Conservation (phyloP, 2,888 invertebrate species). For the Chrysolina oricalcia region DNA sequence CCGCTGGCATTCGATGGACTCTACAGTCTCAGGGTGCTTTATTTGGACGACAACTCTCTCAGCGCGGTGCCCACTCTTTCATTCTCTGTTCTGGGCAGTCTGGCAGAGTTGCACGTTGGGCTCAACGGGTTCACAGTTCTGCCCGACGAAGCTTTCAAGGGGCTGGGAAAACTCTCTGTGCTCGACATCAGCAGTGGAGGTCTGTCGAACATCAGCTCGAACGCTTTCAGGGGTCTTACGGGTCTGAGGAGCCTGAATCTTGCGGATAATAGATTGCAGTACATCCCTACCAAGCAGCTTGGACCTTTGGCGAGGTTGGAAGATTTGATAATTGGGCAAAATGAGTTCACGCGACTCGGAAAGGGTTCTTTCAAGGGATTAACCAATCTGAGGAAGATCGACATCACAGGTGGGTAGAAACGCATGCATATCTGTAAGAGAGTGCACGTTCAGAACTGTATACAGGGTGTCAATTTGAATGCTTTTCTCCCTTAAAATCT, state of each 20-base stretch:
- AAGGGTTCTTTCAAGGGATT: conserved; percentile 86
- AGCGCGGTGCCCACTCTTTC: conserved; percentile 84
- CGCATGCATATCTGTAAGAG: too few relatives aligned
- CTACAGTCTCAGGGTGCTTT: conserved; percentile 83
- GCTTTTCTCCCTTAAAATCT: too few relatives aligned
- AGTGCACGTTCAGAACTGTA: too few relatives aligned
- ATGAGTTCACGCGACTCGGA: conserved; percentile 82
- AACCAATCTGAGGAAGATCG: conserved; percentile 83
- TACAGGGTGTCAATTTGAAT: too few relatives aligned
- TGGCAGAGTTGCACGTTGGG: conserved; percentile 90
- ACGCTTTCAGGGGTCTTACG: conserved; percentile 84
- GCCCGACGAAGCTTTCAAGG: conserved; percentile 85
- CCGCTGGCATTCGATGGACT: conserved; percentile 85
- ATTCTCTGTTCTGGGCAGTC: conserved; percentile 81
- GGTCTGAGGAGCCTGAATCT: conserved; percentile 85
- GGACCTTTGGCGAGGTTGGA: conserved; percentile 83
- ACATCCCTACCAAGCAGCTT: conserved; percentile 84
- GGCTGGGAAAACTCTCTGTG: conserved; percentile 82
- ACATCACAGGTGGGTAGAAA: conserved; percentile 74
- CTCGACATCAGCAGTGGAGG: conserved; percentile 88
- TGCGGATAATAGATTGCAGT: conserved; percentile 84
- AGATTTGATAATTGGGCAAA: conserved; percentile 87
- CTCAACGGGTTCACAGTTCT: conserved; percentile 86
- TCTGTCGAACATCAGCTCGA: conserved; percentile 83
- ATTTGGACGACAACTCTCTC: conserved; percentile 89